A percentile compares a stretch with the other conserved stretches of the same genome.
Evolutionary conservation across 2,113 vertebrate species (phyloP).

Genomic region (Rhea americana): DNA sequence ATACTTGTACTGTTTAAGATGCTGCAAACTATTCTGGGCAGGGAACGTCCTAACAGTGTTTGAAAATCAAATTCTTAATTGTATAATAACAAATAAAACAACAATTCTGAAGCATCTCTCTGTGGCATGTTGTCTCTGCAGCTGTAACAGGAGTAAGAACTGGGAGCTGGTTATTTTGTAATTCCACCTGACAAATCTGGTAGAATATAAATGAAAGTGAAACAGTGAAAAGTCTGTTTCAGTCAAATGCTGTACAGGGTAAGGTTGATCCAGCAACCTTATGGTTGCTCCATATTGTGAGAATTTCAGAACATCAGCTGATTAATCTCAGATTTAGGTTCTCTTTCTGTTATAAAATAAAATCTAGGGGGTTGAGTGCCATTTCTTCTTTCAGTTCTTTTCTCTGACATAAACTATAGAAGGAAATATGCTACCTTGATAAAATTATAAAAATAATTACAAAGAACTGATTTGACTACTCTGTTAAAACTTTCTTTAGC

Average conservation of each 20-base stretch:
- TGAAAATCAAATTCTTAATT: background rate
- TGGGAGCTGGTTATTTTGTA: background rate
- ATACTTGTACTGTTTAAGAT: background rate
- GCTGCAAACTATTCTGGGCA: background rate
- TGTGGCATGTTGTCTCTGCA: background rate
- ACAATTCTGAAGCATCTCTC: background rate
- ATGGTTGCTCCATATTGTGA: background rate
- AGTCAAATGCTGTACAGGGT: background rate
- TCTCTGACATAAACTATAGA: background rate
- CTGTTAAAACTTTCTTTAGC: background rate
- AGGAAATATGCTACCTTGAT: background rate
- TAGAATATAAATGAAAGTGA: background rate
- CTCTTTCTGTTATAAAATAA: background rate
- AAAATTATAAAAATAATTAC: background rate
- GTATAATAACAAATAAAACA: background rate
- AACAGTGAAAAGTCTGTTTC: background rate
- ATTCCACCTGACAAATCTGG: background rate
- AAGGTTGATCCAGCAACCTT: constrained; percentile 10
- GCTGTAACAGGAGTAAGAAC: background rate
- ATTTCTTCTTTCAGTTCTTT: background rate
- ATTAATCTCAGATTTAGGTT: background rate
- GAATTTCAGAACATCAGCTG: background rate
- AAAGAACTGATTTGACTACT: background rate
- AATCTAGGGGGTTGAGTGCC: background rate
- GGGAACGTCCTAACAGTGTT: background rate